Percentiles rank a stretch among this genome's conserved stretches.
phyloP scores from a whole-genome alignment of 2,113 vertebrate genomes.

The Camelus bactrianus region DNA sequence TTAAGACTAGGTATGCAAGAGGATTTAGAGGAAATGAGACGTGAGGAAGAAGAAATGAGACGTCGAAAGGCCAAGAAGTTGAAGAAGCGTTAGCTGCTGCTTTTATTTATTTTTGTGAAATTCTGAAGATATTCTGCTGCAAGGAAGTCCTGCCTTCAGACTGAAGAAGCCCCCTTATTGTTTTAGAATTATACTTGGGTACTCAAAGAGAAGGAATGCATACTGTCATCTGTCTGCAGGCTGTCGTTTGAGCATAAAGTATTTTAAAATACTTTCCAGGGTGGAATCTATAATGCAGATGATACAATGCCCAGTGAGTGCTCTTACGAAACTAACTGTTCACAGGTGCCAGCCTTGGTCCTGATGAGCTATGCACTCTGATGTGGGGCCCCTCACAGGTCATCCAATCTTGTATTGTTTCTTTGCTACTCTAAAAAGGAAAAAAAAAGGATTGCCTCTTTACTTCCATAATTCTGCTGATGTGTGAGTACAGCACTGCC shows the following conservation, averaged over 20 bases:
- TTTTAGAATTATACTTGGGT: constrained; percentile 83
- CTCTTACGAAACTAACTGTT: constrained; percentile 80
- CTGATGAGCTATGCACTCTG: constrained; percentile 86
- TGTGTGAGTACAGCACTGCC: constrained; percentile 32
- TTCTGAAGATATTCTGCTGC: constrained; percentile 51
- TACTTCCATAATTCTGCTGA: constrained; percentile 77
- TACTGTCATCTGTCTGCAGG: constrained; percentile 80
- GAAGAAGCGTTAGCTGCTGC: constrained; percentile 86
- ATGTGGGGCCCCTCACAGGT: constrained; percentile 71
- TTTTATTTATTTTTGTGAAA: constrained; percentile 68
- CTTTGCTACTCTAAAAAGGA: constrained; percentile 74
- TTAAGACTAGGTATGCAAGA: constrained; percentile 94
- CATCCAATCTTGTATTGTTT: constrained; percentile 75
- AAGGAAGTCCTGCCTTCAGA: constrained; percentile 67
- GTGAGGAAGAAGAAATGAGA: constrained; percentile 92
- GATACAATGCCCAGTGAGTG: constrained; percentile 70
- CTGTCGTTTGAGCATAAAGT: constrained; percentile 84
- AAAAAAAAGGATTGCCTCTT: constrained; percentile 63
- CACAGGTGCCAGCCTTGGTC: constrained; percentile 85
- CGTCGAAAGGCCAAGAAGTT: constrained; percentile 89
- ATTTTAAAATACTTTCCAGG: constrained; percentile 84
- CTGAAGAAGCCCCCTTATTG: constrained; percentile 53
- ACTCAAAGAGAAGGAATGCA: constrained; percentile 82
- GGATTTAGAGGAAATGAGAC: constrained; percentile 93
- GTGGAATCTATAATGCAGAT: constrained; percentile 84